These are phyloP conservation scores for Podarcis muralis DNA, from an alignment of 2,113 vertebrate genomes.

Conservation along the genomic window DNA sequence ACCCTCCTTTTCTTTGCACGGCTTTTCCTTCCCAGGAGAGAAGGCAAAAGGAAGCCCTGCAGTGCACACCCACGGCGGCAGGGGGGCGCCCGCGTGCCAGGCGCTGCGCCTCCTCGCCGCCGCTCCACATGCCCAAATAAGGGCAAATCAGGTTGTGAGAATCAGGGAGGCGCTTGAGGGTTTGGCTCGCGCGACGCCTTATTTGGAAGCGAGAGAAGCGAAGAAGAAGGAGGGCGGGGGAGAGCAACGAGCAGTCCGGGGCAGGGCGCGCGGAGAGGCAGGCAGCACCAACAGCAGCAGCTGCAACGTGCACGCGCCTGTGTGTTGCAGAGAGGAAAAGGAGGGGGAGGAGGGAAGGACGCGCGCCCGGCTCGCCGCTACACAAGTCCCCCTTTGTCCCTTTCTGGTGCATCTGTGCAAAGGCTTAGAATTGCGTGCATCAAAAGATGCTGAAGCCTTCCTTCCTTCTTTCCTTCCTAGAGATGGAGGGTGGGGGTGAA, in stretches of 20 bases:
- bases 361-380: neutral
- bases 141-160: conserved; percentile 1
- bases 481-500: too few species aligned
- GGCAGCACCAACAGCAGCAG: neutral
- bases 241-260: too few species aligned
- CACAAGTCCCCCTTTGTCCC: neutral
- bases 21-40: neutral
- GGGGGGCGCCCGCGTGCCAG: conserved; percentile 2
- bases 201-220: conserved; percentile 13
- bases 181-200: neutral
- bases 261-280: neutral
- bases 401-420: neutral
- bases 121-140: conserved; percentile 15
- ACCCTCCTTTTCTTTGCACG: too few species aligned
- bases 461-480: too few species aligned
- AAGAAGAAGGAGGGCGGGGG: too few species aligned
- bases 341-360: neutral
- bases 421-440: neutral
- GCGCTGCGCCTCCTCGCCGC: neutral
- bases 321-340: too few species aligned
- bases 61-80: neutral
- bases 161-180: neutral
- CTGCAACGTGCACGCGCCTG: neutral
- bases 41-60: neutral
- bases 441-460: neutral